Base-by-base conservation (phyloP, 2,888 invertebrate genomes). In the Cheilosia impressa region DNA sequence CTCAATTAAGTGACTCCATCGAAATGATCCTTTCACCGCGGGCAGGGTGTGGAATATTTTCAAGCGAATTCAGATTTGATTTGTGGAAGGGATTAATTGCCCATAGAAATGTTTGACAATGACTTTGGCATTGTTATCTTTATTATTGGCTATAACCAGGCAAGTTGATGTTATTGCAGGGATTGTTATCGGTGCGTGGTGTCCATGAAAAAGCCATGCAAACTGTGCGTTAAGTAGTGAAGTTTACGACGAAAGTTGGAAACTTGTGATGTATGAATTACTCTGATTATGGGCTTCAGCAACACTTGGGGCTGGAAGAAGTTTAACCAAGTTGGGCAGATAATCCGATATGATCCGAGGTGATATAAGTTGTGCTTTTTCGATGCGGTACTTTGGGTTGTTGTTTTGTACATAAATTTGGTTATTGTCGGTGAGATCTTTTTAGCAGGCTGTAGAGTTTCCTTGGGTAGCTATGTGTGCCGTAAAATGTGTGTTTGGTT, bases 81-180 rank as follows among this genome's bases (percentile, higher is more conserved):
- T 76, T 85, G 76, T 66, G 55, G 52, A 5, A 2, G 66, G 52
- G 62, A 62, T 68, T 78, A 68, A 73, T 68, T 63, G 73, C 58
- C 57, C 38, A 52, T 79, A 63, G 55, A 76, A 71, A 69, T 76
- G 66, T 72, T 82, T 65, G 65, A 65, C 82, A 77, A 82, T 72
- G 60, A 69, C 47, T 75, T 71, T 68, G 43, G 24, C 24, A 53
- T 73, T 78, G 58, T 79, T 78, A 45, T 68, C 45, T 75, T 45
- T 52, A 38, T 55, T 27, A 19, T 15, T 50, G 45, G 17, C 15
- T 27, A 43, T 60, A 55, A 57, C 62, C 24, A 10, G 22, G 17
- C 9, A 22, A 31, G 27, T 66, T 22, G 52, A 10, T 41, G 52
- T 66, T 52, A 57, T 57, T 34, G 24, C 22, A 6, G 1, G 34